Evolutionary conservation across 2,113 vertebrate species (phyloP), one percentile per base, ranked within the genome.

Genomic region (Equus przewalskii): DNA sequence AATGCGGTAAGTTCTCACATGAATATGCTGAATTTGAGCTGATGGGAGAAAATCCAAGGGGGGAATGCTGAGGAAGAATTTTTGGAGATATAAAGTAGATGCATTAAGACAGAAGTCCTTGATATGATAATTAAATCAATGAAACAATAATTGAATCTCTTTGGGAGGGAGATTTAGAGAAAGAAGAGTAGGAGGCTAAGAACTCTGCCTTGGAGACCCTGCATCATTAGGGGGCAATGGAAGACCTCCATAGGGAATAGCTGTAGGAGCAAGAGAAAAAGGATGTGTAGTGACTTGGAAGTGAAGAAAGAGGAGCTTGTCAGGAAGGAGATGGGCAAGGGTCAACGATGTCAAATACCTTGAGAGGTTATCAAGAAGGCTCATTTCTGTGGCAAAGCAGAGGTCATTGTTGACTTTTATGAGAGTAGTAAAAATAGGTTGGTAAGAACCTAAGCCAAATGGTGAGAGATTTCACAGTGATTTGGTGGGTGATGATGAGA

Each of bases 261-360:
- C 46, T 51, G 3, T 1, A 13, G 51, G 76, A 24, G 14, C 6
- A 19, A 16, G 49, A 26, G 22, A 28, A 5, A n/a, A 60, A 84
- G n/a, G 28, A 21, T 8, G 14, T 8, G 6, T 19, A 2, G 13
- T 19, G 3, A n/a, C 22, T 12, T 33, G 22, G 41, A 33, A 14
- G 28, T 26, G n/a, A 13, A 73, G n/a, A 44, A 49, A 46, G 4
- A 22, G 28, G 12, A 33, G 2, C 1, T 1, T 0, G 8, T 24
- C 5, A 9, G 13, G 60, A 58, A 67, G 58, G 73, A 24, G 22
- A 15, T 12, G 26, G 24, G 5, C 4, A 24, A 7, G 36, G 30
- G 2, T 12, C 8, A 21, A 22, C 22, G 0, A 7, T 14, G 26
- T 36, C 49, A 21, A 1, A 6, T 75, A 76, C 30, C 82, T 73